These are phyloP conservation scores for Lindbergichthys nudifrons DNA, from an alignment of 2,797 vertebrate species.

Conservation along the genomic window DNA sequence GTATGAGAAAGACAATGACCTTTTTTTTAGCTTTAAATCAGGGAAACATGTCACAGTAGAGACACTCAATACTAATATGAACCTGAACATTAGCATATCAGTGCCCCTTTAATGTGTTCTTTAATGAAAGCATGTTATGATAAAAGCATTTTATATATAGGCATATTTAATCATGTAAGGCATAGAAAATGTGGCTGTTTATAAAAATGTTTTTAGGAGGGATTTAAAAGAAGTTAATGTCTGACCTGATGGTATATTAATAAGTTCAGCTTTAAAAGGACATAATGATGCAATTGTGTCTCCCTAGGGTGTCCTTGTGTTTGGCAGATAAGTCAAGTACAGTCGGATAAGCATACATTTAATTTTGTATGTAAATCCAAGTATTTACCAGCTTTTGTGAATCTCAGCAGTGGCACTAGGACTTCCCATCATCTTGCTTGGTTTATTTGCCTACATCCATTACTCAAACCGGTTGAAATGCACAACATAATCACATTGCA, in stretches of 20 bases:
- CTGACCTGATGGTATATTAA: background rate
- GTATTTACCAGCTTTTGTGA: background rate
- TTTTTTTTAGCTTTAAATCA: too few species aligned
- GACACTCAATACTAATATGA: too few species aligned
- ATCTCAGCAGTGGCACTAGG: background rate
- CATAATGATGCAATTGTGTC: background rate
- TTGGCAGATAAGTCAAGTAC: slow-evolving; percentile 7
- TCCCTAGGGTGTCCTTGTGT: background rate
- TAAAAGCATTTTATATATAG: too few species aligned
- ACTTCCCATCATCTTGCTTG: background rate
- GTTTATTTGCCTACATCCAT: slow-evolving; percentile 20
- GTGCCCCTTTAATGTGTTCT: too few species aligned
- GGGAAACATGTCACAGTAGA: too few species aligned
- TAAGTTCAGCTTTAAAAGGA: background rate
- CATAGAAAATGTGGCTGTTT: too few species aligned
- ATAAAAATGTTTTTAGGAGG: too few species aligned
- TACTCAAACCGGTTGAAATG: slow-evolving; percentile 8
- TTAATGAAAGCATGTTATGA: too few species aligned
- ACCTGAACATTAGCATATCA: too few species aligned
- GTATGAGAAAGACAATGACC: too few species aligned
- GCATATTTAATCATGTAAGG: too few species aligned
- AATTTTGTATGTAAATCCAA: slow-evolving; percentile 9
- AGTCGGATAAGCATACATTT: background rate
- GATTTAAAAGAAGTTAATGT: too few species aligned
- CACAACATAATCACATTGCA: background rate